Base-by-base conservation (phyloP, 2,888 invertebrate genomes). In the Chrysomela aeneicollis region DNA sequence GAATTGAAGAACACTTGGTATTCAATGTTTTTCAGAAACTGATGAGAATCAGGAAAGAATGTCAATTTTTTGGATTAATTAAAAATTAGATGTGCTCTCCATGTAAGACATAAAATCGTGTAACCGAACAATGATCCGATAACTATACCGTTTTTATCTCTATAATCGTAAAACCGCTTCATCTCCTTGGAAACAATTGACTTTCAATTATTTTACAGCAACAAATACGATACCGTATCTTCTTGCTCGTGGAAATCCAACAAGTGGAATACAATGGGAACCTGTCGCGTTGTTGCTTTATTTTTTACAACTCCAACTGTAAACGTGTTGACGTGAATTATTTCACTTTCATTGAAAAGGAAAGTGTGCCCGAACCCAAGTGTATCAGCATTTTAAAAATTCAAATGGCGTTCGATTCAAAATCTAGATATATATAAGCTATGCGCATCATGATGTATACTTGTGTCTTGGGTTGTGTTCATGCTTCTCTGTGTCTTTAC, bases 331-430 rank as follows among this genome's bases (percentile, higher is more conserved):
- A 26, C 18, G 46, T 57, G 26, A 57, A 26, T 26, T 37, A 46
- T 46, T 57, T 57, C 18, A 57, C 57, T 57, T 57, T 46, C 46
- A 22, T 46, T 26, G 26, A 37, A 57, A 57, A 57, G 46, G 57
- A 57, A 57, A 57, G 57, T 57, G 57, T 19, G 19, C 9, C 26
- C 26, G 26, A 26, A 26, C 6, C 6, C 26, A 57, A 57, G 57
- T 57, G 57, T 19, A 19, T 8, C 21, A 8, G 19, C 21, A 8
- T 21, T 49, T 57, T 57, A 8, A 57, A 46, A 46, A 57, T 57
- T 57, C 57, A 15, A 42, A 46, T 17, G 17, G 46, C 37, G 47
- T 57, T 22, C 17, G 57, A 46, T 26, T 26, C 35, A 19, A n/a
- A 19, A 54, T 26, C 26, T 26, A 26, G 26, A 26, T n/a, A n/a